phyloP scores from a whole-genome alignment of 2,888 invertebrate species.

The Cantharis rufa region DNA sequence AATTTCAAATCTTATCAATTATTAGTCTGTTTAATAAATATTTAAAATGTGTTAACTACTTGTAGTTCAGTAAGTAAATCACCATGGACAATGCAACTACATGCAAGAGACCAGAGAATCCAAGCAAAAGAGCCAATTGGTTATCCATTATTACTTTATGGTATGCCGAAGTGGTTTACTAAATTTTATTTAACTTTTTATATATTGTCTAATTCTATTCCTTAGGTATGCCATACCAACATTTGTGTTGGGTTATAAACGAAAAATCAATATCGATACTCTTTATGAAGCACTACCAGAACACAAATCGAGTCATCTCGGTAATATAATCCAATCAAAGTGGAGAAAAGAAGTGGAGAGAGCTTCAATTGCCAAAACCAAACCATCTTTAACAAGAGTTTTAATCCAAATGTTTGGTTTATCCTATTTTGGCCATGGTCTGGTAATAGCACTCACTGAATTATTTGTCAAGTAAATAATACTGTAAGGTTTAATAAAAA shows the following conservation, averaged over 20 bases:
- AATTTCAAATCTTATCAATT: background rate
- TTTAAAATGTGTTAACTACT: too few species aligned
- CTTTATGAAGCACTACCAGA: constrained; percentile 54
- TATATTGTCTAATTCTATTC: background rate
- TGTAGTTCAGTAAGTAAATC: background rate
- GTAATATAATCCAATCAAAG: constrained; percentile 51
- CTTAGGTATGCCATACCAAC: constrained; percentile 58
- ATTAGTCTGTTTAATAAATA: background rate
- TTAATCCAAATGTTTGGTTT: constrained; percentile 40
- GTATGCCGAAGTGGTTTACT: background rate
- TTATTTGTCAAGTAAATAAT: background rate
- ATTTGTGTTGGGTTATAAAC: constrained; percentile 54
- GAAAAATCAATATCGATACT: constrained; percentile 56
- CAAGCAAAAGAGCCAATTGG: background rate
- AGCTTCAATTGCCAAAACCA: constrained; percentile 8
- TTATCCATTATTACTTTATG: background rate
- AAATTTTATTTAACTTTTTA: background rate
- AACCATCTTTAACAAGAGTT: constrained; percentile 42
- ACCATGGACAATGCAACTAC: background rate
- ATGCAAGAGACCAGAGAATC: background rate
- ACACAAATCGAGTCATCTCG: constrained; percentile 55
- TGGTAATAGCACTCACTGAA: background rate
- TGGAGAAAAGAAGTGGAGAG: constrained; percentile 40
- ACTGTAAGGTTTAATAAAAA: background rate
- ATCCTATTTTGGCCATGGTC: background rate